Evolutionary conservation across 2,888 invertebrate species (phyloP).

Genomic region (Odontothrips loti): DNA sequence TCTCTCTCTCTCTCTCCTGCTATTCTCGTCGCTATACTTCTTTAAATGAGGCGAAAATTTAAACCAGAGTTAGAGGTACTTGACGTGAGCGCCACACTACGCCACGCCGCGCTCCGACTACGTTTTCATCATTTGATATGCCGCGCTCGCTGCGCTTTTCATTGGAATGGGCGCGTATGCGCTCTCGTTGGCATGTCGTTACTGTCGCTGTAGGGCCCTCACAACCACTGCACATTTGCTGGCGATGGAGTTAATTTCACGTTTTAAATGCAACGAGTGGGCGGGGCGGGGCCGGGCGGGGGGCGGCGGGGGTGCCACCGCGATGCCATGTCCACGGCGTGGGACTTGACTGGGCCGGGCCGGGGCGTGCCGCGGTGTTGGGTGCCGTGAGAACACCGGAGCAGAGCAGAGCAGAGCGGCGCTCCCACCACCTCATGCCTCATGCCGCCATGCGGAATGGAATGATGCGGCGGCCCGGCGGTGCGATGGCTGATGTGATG

Average conservation of each 20-base stretch:
- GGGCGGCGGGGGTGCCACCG: background rate
- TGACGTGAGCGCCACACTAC: too few relatives aligned
- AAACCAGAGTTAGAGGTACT: too few relatives aligned
- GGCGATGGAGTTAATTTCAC: slow-evolving; percentile 3
- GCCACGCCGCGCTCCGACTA: too few relatives aligned
- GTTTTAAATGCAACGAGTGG: background rate
- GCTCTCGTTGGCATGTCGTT: background rate
- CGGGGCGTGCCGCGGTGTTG: background rate
- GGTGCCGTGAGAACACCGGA: background rate
- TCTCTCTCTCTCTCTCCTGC: too few relatives aligned
- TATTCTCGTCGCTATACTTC: too few relatives aligned
- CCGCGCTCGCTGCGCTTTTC: too few relatives aligned
- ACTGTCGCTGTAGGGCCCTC: background rate
- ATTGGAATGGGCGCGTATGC: background rate
- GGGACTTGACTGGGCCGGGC: background rate
- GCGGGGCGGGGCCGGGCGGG: background rate
- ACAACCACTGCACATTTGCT: background rate
- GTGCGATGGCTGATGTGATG: too few relatives aligned
- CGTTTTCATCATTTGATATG: too few relatives aligned
- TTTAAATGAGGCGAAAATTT: too few relatives aligned
- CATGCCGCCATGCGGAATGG: too few relatives aligned
- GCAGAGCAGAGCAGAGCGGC: too few relatives aligned
- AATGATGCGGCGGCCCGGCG: too few relatives aligned
- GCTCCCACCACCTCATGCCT: background rate
- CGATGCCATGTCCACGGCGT: background rate